phyloP scores from a whole-genome alignment of 2,888 invertebrate genomes.

The Asteroscopus sphinx region DNA sequence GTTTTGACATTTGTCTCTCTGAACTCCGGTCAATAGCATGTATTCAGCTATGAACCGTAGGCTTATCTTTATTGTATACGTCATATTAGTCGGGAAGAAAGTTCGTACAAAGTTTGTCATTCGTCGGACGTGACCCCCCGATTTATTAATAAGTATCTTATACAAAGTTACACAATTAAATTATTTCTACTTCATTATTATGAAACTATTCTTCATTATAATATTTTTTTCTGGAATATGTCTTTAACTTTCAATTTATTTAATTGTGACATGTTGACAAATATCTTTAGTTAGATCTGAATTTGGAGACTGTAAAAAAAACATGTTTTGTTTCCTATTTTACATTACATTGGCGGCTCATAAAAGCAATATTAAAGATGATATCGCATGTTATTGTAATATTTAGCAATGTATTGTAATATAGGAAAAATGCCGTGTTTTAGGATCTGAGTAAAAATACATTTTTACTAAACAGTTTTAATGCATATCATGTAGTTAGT shows the following conservation, averaged over 20 bases:
- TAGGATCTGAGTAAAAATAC: constrained; percentile 35
- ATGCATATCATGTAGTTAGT: constrained; percentile 60
- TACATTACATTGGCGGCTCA: background rate
- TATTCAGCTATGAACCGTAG: too few relatives aligned
- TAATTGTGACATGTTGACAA: background rate
- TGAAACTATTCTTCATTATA: too few relatives aligned
- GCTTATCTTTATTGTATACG: too few relatives aligned
- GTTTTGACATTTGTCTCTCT: too few relatives aligned
- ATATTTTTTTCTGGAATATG: too few relatives aligned
- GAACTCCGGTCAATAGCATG: too few relatives aligned
- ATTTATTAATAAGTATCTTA: too few relatives aligned
- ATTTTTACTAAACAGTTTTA: constrained; percentile 38
- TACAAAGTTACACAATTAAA: too few relatives aligned
- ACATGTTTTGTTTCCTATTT: background rate
- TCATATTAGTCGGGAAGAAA: too few relatives aligned
- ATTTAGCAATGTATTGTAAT: constrained; percentile 1
- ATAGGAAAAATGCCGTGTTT: background rate
- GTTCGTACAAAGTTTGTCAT: too few relatives aligned
- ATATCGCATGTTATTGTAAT: background rate
- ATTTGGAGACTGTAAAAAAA: background rate
- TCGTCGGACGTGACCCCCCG: too few relatives aligned
- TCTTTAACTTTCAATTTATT: background rate
- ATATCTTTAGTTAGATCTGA: constrained; percentile 22
- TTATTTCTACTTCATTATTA: too few relatives aligned
- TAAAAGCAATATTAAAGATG: background rate